Evolutionary conservation across 30 jellyfish, hydroid and myxozoan genomes (phyloP).

Genomic region (Aurelia aurita): DNA sequence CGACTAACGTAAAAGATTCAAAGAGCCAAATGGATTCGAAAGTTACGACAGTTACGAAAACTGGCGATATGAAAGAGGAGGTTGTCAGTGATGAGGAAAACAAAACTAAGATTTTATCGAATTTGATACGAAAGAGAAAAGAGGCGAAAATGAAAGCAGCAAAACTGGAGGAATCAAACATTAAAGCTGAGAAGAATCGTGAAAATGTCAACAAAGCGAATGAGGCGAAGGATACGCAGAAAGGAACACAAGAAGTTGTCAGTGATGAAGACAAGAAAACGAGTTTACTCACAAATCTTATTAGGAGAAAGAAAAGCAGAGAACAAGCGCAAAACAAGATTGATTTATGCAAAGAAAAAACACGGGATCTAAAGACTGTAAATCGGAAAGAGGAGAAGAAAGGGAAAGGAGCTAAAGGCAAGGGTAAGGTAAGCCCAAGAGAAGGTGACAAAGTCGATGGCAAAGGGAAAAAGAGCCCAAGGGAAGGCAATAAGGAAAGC

Average conservation of each 20-base stretch:
- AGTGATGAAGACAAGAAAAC: constrained; percentile 56
- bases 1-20: no score
- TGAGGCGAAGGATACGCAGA: neutral
- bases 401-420: neutral
- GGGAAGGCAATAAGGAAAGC: neutral
- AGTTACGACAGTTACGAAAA: no score
- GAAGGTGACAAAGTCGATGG: neutral
- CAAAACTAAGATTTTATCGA: constrained; percentile 29
- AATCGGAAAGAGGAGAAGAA: neutral
- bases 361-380: neutral
- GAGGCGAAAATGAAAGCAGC: constrained; percentile 17
- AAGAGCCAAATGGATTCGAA: no score
- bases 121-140: constrained; percentile 34
- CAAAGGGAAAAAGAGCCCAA: neutral
- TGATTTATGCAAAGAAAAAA: neutral
- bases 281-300: constrained; percentile 37
- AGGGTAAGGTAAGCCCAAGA: neutral
- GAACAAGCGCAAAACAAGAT: neutral
- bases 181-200: no score
- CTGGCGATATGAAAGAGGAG: neutral
- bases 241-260: constrained; percentile 9
- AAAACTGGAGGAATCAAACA: no score
- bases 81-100: constrained; percentile 46
- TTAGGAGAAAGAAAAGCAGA: constrained; percentile 35
- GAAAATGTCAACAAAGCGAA: neutral